Evolutionary conservation across 1,140 invertebrate species (phyloP).

Genomic region (Ephestia elutella): DNA sequence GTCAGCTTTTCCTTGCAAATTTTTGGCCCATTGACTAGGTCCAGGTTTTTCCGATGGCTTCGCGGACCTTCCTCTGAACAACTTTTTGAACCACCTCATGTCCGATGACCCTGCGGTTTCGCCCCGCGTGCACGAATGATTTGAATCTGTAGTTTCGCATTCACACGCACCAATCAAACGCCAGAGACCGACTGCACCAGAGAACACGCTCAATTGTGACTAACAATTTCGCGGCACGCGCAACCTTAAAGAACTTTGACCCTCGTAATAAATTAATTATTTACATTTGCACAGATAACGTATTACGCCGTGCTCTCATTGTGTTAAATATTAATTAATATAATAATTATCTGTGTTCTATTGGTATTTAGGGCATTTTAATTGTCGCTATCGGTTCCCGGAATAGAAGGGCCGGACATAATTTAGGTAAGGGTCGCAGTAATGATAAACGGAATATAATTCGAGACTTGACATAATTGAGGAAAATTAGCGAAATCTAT

Average conservation of each 20-base stretch:
- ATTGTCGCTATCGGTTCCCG: neutral
- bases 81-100: slow-evolving; percentile 79
- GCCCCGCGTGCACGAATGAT: slow-evolving; percentile 76
- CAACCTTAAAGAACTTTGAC: slow-evolving; percentile 50
- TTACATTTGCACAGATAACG: slow-evolving; percentile 55
- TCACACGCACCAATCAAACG: slow-evolving; percentile 48
- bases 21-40: slow-evolving; percentile 2
- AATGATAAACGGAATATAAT: neutral
- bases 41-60: slow-evolving; percentile 40
- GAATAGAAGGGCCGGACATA: neutral
- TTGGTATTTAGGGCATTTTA: slow-evolving; percentile 3
- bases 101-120: slow-evolving; percentile 75
- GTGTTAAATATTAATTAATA: slow-evolving; percentile 56
- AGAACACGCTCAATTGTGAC: slow-evolving; percentile 14
- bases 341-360: slow-evolving; percentile 26
- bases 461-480: no score
- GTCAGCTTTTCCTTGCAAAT: neutral
- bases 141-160: slow-evolving; percentile 78
- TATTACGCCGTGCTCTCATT: slow-evolving; percentile 55
- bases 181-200: slow-evolving; percentile 30
- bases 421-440: neutral
- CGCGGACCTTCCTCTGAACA: slow-evolving; percentile 72
- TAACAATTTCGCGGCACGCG: slow-evolving; percentile 54
- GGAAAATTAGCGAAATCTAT: no score
- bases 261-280: slow-evolving; percentile 65